Percentiles rank a stretch among this genome's conserved stretches.
These are phyloP conservation scores for Orius insidiosus DNA, from an alignment of 1,140 invertebrate species.

Conservation along the genomic window DNA sequence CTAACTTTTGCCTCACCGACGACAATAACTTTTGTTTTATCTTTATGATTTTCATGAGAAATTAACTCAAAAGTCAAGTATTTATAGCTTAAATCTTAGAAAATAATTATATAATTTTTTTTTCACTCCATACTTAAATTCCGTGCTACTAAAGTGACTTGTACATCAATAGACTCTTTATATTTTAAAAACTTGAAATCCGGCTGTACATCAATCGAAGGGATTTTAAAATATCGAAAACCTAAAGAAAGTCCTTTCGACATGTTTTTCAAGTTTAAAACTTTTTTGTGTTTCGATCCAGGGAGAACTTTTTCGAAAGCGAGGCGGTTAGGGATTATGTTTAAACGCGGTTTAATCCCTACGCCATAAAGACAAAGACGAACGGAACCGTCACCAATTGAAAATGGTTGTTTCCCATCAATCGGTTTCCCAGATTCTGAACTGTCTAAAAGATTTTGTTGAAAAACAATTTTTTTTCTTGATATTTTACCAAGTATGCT, in stretches of 20 bases:
- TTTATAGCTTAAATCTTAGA: no score
- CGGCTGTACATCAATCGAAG: background rate
- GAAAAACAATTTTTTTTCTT: no score
- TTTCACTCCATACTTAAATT: slow-evolving; percentile 6
- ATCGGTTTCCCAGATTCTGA: no score
- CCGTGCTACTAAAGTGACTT: background rate
- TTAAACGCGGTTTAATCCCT: background rate
- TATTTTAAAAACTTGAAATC: background rate
- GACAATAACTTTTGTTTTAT: background rate
- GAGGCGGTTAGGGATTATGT: background rate
- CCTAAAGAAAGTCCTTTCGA: slow-evolving; percentile 4
- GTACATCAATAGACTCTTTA: slow-evolving; percentile 9
- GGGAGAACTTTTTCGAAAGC: slow-evolving; percentile 1
- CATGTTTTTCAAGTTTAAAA: background rate
- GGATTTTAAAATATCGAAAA: slow-evolving; percentile 4
- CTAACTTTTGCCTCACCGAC: background rate
- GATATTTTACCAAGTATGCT: no score
- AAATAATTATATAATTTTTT: background rate
- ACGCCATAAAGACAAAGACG: slow-evolving; percentile 1
- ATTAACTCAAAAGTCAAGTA: no score
- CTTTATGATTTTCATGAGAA: no score
- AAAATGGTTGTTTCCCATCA: background rate
- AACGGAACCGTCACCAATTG: background rate
- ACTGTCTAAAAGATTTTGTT: no score
- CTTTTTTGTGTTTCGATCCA: slow-evolving; percentile 3